A percentile compares a stretch with the other conserved stretches of the same genome.
Evolutionary conservation across 2,113 vertebrate species (phyloP).

Genomic region (Otolemur garnettii): DNA sequence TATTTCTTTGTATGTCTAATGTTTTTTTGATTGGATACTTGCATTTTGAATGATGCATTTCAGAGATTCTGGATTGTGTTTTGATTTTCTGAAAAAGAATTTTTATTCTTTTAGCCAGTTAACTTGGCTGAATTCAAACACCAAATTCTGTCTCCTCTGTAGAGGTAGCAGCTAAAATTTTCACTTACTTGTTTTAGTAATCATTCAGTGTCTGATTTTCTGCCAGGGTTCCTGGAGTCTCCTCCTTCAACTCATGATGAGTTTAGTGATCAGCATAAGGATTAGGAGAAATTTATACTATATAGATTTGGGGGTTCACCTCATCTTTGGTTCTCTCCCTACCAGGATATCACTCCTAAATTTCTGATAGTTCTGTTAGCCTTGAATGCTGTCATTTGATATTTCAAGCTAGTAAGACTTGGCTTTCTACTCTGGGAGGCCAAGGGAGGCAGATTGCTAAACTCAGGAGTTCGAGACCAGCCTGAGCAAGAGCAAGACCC

Average conservation of each 20-base stretch:
- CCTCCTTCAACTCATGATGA: neutral
- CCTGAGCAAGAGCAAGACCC: no score
- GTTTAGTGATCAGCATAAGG: neutral
- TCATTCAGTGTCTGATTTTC: neutral
- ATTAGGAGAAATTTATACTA: neutral
- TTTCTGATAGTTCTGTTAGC: slow-evolving; percentile 4
- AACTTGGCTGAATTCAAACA: neutral
- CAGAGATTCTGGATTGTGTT: neutral
- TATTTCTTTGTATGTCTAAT: neutral
- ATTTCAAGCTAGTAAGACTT: neutral
- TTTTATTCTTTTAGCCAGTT: neutral
- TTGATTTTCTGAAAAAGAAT: neutral
- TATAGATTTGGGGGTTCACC: neutral
- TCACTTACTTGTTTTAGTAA: neutral
- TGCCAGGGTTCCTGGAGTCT: neutral
- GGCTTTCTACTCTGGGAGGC: neutral
- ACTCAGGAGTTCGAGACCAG: no score
- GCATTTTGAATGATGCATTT: slow-evolving; percentile 20
- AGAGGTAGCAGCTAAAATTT: neutral
- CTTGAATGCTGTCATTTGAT: neutral
- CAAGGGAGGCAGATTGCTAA: no score
- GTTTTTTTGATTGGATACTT: neutral
- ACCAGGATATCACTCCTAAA: neutral
- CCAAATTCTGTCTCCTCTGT: neutral
- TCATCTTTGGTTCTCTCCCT: neutral